Percentiles rank a stretch among this genome's conserved stretches.
phyloP scores from a whole-genome alignment of 1,140 invertebrate species.

The Sitophilus oryzae region DNA sequence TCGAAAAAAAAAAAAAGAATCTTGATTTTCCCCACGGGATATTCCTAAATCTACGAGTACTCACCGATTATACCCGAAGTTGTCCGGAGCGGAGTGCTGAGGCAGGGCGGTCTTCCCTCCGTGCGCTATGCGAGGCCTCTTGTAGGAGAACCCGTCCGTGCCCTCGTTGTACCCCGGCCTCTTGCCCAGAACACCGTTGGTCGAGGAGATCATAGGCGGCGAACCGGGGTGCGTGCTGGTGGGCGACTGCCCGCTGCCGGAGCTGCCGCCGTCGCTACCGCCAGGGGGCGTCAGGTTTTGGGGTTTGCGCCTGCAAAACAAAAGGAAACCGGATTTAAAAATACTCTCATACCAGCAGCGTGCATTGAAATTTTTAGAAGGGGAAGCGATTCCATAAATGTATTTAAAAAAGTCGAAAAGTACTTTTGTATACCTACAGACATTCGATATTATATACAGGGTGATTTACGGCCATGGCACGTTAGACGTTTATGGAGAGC shows the following conservation, averaged over 20 bases:
- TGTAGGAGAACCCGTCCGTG: slow-evolving; percentile 60
- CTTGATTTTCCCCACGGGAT: no score
- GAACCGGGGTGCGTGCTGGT: slow-evolving; percentile 62
- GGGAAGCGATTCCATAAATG: no score
- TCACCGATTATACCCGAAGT: background rate
- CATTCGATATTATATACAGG: no score
- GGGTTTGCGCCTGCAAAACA: slow-evolving; percentile 65
- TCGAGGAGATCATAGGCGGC: slow-evolving; percentile 48
- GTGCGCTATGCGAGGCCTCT: slow-evolving; percentile 77
- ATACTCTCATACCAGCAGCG: background rate
- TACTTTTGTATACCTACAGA: no score
- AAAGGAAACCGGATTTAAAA: background rate
- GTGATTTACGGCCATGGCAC: no score
- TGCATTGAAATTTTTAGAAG: no score
- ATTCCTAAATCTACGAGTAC: no score
- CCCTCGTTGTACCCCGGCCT: slow-evolving; percentile 55
- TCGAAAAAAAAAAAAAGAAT: no score
- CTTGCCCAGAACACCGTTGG: slow-evolving; percentile 23
- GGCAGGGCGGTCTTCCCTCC: slow-evolving; percentile 49
- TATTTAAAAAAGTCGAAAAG: no score
- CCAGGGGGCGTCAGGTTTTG: slow-evolving; percentile 82
- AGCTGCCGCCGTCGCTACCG: slow-evolving; percentile 70
- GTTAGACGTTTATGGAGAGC: no score
- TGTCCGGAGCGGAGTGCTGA: slow-evolving; percentile 1
- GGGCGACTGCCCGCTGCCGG: slow-evolving; percentile 63